These are phyloP conservation scores for Dorcus parallelipipedus DNA, from an alignment of 2,888 invertebrate genomes.

Conservation along the genomic window DNA sequence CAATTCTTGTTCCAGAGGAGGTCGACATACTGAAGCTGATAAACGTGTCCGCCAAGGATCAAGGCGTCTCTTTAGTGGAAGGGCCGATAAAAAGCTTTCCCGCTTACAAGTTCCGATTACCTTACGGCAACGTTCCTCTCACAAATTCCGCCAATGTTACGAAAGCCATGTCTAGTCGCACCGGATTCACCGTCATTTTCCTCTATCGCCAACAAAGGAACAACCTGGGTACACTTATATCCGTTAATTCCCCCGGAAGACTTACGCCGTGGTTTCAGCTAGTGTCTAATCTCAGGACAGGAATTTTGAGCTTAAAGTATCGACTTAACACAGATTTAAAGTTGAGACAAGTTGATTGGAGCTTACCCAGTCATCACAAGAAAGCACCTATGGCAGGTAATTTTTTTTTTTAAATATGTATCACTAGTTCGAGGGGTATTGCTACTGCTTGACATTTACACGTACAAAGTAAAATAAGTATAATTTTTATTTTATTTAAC, in stretches of 20 bases:
- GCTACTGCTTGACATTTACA: too few species aligned
- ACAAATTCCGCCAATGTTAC: conserved; percentile 44
- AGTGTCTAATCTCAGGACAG: conserved; percentile 46
- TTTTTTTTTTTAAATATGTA: conserved; percentile 2
- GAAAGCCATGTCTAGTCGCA: conserved; percentile 38
- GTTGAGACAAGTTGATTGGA: conserved; percentile 47
- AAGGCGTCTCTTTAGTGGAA: conserved; percentile 47
- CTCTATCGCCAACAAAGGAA: conserved; percentile 48
- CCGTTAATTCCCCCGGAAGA: conserved; percentile 48
- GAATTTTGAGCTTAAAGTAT: conserved; percentile 45
- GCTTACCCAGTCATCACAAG: conserved; percentile 43
- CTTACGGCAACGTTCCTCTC: conserved; percentile 47
- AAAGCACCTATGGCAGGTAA: conserved; percentile 48
- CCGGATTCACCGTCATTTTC: conserved; percentile 47
- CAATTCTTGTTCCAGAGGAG: conserved; percentile 38
- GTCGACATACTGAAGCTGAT: conserved; percentile 47
- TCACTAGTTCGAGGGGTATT: too few species aligned
- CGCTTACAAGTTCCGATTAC: conserved; percentile 49
- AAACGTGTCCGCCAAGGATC: conserved; percentile 47
- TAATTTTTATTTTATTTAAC: too few species aligned
- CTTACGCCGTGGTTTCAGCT: conserved; percentile 50
- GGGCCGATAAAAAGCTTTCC: conserved; percentile 47
- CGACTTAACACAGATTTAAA: conserved; percentile 39
- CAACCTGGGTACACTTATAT: conserved; percentile 47
- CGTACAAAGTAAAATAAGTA: too few species aligned